phyloP scores from a whole-genome alignment of 2,888 invertebrate species.

The Agonopterix subpropinquella region DNA sequence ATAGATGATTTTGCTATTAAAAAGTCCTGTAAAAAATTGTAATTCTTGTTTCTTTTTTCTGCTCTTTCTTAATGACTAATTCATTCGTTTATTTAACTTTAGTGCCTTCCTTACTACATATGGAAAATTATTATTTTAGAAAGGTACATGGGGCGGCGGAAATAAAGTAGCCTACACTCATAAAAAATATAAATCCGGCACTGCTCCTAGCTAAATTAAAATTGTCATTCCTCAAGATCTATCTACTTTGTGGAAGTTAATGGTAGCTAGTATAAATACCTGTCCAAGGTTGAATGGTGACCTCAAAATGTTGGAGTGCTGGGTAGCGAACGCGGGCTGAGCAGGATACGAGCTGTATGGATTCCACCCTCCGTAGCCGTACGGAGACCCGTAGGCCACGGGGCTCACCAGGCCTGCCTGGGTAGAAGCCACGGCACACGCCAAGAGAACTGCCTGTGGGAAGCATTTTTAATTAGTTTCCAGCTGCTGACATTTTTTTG shows the following conservation, averaged over 20 bases:
- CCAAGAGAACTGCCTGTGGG: slow-evolving; percentile 40
- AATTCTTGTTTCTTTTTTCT: too few species aligned
- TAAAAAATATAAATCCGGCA: too few species aligned
- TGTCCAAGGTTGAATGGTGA: slow-evolving; percentile 81
- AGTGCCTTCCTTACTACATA: too few species aligned
- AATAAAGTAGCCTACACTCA: too few species aligned
- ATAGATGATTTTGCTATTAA: too few species aligned
- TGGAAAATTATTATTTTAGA: too few species aligned
- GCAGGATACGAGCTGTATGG: slow-evolving; percentile 61
- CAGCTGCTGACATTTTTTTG: too few species aligned
- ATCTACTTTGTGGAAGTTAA: too few species aligned
- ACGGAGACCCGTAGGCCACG: slow-evolving; percentile 24
- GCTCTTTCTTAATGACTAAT: too few species aligned
- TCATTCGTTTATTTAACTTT: too few species aligned
- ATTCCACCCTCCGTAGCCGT: slow-evolving; percentile 47
- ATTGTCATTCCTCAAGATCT: background rate
- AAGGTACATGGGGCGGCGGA: too few species aligned
- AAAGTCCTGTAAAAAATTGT: too few species aligned
- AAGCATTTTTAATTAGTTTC: slow-evolving; percentile 1
- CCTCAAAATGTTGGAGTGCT: slow-evolving; percentile 77
- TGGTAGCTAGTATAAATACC: slow-evolving; percentile 32
- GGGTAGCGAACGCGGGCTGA: slow-evolving; percentile 70
- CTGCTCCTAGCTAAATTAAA: background rate
- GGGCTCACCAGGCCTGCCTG: slow-evolving; percentile 52
- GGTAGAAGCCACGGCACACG: slow-evolving; percentile 36